Evolutionary conservation across 2,113 vertebrate genomes (phyloP).

Genomic region (Tonatia bakeri): DNA sequence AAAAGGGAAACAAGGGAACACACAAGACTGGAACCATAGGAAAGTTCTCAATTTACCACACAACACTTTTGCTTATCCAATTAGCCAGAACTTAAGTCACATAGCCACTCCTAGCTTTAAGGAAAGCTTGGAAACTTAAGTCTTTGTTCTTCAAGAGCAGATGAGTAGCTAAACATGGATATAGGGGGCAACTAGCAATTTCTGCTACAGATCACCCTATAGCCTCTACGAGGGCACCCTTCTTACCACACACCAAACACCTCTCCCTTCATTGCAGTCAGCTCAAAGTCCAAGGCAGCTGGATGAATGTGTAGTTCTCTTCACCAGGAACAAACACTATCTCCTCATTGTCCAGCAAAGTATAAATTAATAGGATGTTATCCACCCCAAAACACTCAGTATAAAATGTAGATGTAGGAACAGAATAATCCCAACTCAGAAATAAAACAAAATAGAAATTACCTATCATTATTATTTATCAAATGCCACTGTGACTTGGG

Average conservation of each 20-base stretch:
- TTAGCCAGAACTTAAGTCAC: not conserved
- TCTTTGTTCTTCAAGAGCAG: not conserved
- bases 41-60: not conserved
- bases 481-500: not conserved
- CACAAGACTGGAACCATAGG: not conserved
- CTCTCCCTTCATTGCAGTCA: not conserved
- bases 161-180: not conserved
- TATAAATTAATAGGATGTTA: not conserved
- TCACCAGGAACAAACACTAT: not conserved
- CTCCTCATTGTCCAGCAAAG: not conserved
- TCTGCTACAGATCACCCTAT: not conserved
- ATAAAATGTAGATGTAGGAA: not conserved
- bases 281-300: not conserved
- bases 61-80: not conserved
- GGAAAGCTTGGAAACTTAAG: not conserved
- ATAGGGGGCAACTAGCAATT: not conserved
- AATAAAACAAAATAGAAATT: not conserved
- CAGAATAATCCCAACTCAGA: not conserved
- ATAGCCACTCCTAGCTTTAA: not conserved
- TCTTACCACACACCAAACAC: not conserved
- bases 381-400: not conserved
- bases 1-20: not conserved
- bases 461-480: not conserved
- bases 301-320: not conserved
- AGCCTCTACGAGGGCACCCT: not conserved